A percentile compares a stretch with the other conserved stretches of the same genome.
These are phyloP conservation scores for Aramus guarauna DNA, from an alignment of 2,113 vertebrate genomes.

Conservation along the genomic window DNA sequence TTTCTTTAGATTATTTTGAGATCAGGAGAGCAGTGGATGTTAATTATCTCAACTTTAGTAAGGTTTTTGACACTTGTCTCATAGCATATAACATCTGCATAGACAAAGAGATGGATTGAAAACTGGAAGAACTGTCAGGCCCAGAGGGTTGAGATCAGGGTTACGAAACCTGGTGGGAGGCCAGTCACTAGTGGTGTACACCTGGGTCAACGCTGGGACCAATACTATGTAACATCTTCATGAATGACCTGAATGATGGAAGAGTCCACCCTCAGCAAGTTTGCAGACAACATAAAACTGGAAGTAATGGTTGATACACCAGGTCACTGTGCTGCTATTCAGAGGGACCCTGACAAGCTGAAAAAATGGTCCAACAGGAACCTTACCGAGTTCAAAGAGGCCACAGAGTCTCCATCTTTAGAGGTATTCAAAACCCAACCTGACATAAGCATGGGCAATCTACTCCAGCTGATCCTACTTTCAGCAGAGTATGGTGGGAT, in stretches of 20 bases:
- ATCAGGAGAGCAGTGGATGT: background rate
- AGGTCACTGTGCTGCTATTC: background rate
- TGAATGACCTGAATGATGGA: background rate
- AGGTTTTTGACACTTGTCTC: background rate
- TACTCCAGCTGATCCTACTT: background rate
- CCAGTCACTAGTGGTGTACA: background rate
- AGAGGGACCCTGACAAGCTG: background rate
- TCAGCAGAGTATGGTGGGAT: background rate
- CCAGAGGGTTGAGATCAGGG: background rate
- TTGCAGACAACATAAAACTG: background rate
- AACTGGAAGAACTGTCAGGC: background rate
- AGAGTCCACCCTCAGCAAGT: background rate
- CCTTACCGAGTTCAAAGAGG: background rate
- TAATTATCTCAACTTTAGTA: background rate
- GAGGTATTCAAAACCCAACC: background rate
- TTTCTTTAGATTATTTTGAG: background rate
- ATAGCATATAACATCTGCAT: background rate
- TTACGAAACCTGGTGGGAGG: rapidly evolving
- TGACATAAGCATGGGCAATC: background rate
- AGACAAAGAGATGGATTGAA: background rate
- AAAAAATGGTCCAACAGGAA: background rate
- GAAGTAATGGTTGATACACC: background rate
- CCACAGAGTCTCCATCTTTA: background rate
- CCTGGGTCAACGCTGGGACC: background rate
- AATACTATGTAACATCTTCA: background rate